A percentile compares a stretch with the other conserved stretches of the same genome.
These are phyloP conservation scores for Canis aureus DNA, from an alignment of 2,113 vertebrate species.

Conservation along the genomic window DNA sequence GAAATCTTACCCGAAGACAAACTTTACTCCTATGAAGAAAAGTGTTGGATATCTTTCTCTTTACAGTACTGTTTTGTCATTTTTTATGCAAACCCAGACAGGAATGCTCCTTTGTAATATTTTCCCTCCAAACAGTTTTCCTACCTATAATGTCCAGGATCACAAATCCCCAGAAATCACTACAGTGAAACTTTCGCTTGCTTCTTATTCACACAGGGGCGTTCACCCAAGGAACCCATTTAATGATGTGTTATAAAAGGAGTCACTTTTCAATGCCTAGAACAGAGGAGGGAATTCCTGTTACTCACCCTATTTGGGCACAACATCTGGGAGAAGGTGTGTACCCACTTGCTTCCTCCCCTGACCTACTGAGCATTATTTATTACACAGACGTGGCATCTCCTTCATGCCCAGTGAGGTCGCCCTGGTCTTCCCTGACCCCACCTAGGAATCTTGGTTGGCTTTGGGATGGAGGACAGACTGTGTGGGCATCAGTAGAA, in stretches of 20 bases:
- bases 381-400: background rate
- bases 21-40: slow-evolving; percentile 35
- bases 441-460: background rate
- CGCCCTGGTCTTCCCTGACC: background rate
- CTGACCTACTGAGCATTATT: background rate
- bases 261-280: background rate
- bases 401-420: slow-evolving; percentile 20
- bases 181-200: slow-evolving; percentile 26
- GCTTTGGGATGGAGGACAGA: background rate
- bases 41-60: slow-evolving; percentile 24
- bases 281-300: background rate
- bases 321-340: slow-evolving; percentile 32
- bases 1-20: slow-evolving; percentile 56
- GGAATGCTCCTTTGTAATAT: slow-evolving; percentile 9
- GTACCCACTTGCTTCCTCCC: background rate
- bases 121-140: slow-evolving; percentile 53
- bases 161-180: slow-evolving; percentile 57
- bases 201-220: slow-evolving; percentile 4
- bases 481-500: background rate
- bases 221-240: background rate
- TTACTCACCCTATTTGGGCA: background rate
- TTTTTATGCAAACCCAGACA: slow-evolving; percentile 58
- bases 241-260: background rate
- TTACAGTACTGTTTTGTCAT: background rate
- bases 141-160: slow-evolving; percentile 5